Evolutionary conservation across 1,140 invertebrate species (phyloP).

Genomic region (Scaptomyza pallida): DNA sequence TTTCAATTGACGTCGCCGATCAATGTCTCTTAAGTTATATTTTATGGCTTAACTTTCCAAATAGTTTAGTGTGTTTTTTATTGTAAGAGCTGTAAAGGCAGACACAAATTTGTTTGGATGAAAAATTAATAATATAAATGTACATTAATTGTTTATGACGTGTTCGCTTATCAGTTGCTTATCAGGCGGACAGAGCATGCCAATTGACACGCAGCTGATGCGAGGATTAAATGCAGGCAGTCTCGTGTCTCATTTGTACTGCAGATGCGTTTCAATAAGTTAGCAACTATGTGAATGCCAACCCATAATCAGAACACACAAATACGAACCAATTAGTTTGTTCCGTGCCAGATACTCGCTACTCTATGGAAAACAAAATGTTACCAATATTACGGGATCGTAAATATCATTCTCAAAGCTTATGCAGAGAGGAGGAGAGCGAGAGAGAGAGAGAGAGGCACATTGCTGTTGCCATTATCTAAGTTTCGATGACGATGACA

Average conservation of each 20-base stretch:
- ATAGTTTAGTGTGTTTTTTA: conserved; percentile 13
- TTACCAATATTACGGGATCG: neutral
- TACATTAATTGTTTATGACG: neutral
- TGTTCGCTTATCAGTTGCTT: conserved; percentile 34
- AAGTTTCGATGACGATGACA: conserved; percentile 22
- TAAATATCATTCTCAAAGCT: neutral
- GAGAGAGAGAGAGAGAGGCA: conserved; percentile 11
- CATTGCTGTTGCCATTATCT: conserved; percentile 17
- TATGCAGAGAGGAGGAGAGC: conserved; percentile 1
- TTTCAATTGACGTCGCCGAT: conserved; percentile 39
- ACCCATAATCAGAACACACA: too few species aligned
- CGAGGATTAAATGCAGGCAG: neutral
- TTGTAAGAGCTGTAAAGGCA: conserved; percentile 4
- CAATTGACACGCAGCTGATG: conserved; percentile 8
- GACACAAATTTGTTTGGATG: neutral
- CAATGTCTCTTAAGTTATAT: conserved; percentile 5
- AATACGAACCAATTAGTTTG: too few species aligned
- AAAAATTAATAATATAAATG: conserved; percentile 2
- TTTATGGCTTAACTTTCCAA: conserved; percentile 16
- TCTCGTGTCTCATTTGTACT: neutral
- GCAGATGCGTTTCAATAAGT: neutral
- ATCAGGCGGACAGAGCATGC: conserved; percentile 31
- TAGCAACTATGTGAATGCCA: too few species aligned
- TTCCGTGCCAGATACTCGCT: too few species aligned
- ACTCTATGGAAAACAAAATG: too few species aligned